Conservation (phyloP, 2,113 vertebrate genomes). For the Eubucco bourcierii region DNA sequence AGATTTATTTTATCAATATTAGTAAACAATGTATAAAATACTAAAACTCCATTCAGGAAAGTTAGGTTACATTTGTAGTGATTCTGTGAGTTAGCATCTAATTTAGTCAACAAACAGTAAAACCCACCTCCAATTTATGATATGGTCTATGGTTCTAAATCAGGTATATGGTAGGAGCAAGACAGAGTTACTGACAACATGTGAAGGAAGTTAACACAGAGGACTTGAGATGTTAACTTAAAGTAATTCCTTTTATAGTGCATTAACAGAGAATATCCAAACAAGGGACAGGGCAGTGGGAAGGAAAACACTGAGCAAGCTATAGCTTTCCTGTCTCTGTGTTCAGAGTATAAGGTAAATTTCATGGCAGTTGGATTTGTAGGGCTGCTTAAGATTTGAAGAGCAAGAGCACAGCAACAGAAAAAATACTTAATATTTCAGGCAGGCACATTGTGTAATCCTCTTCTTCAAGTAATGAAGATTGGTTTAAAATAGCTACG, state of each 20-base stretch:
- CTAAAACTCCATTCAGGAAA: background rate
- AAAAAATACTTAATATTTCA: background rate
- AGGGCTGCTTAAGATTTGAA: background rate
- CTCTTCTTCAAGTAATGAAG: background rate
- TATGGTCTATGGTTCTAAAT: background rate
- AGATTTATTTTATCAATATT: constrained; percentile 11
- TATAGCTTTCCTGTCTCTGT: background rate
- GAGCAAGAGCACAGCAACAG: background rate
- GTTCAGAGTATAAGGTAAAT: background rate
- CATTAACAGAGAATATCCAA: background rate
- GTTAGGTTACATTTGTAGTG: background rate
- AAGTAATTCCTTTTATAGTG: background rate
- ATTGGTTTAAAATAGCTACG: background rate
- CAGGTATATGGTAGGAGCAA: background rate
- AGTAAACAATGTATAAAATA: background rate
- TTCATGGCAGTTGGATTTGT: background rate
- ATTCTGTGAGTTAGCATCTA: background rate
- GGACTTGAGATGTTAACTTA: background rate
- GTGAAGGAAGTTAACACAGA: background rate
- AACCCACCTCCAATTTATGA: background rate
- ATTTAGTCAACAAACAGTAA: background rate
- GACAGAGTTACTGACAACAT: background rate
- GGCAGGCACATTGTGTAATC: background rate
- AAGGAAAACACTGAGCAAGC: background rate
- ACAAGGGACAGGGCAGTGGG: background rate